These are phyloP conservation scores for Neomonachus schauinslandi DNA, from an alignment of 2,113 vertebrate species.

Conservation along the genomic window DNA sequence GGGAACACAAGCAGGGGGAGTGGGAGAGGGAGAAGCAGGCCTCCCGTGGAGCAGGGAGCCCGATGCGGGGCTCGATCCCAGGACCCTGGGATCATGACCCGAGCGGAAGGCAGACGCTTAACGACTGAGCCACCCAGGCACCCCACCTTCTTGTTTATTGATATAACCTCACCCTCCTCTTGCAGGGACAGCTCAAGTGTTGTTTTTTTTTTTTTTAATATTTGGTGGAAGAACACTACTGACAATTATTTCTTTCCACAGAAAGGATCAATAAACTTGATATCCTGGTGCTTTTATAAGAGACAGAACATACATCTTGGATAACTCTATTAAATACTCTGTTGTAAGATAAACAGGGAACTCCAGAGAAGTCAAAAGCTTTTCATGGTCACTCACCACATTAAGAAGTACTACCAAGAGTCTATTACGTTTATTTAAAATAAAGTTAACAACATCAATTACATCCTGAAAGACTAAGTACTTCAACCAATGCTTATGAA, in stretches of 20 bases:
- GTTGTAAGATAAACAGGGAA: neutral
- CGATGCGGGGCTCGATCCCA: no score
- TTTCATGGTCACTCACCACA: neutral
- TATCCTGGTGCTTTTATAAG: slow-evolving; percentile 12
- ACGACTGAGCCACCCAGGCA: no score
- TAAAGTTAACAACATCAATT: slow-evolving; percentile 4
- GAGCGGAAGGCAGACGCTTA: no score
- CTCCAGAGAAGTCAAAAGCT: neutral
- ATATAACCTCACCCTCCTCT: neutral
- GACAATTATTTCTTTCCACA: neutral
- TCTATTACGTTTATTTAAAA: neutral
- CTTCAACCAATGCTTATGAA: neutral
- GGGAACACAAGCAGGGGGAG: no score
- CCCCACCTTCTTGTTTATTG: slow-evolving; percentile 27
- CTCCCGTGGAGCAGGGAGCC: no score
- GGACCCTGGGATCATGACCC: no score
- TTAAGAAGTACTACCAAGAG: neutral
- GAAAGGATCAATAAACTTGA: slow-evolving; percentile 1
- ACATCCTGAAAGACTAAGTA: neutral
- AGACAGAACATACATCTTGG: neutral
- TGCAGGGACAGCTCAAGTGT: neutral
- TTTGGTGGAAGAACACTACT: neutral
- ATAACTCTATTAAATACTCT: slow-evolving; percentile 18
- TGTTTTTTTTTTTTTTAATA: slow-evolving; percentile 24
- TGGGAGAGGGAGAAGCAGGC: no score